A percentile compares a stretch with the other conserved stretches of the same genome.
phyloP scores from a whole-genome alignment of 2,797 vertebrate genomes.

The Pseudochirops cupreus region DNA sequence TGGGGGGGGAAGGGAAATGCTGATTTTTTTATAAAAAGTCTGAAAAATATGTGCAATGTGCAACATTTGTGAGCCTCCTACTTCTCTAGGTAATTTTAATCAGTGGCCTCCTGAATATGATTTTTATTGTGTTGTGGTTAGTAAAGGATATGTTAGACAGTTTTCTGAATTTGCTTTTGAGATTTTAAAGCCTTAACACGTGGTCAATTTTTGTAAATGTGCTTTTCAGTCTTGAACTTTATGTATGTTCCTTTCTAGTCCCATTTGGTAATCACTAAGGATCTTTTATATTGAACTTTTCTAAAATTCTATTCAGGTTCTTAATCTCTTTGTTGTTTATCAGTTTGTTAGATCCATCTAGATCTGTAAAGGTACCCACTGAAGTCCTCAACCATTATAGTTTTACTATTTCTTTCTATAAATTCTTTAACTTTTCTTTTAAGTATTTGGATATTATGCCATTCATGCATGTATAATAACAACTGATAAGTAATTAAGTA shows the following conservation, averaged over 20 bases:
- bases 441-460: background rate
- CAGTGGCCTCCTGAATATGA: background rate
- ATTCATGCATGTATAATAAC: background rate
- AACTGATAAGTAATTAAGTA: background rate
- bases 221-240: background rate
- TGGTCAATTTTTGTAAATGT: background rate
- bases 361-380: background rate
- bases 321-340: background rate
- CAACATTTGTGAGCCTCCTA: background rate
- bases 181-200: background rate
- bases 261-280: background rate
- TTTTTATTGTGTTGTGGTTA: background rate
- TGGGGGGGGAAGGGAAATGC: background rate
- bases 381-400: background rate
- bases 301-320: background rate
- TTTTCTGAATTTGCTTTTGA: background rate
- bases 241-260: background rate
- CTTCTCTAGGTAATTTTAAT: background rate
- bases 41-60: background rate
- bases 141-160: background rate
- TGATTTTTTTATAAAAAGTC: background rate
- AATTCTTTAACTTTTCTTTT: background rate
- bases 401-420: background rate
- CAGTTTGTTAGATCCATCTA: too few relatives aligned
- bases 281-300: background rate